Base-by-base conservation (phyloP, 2,888 invertebrate species). In the Gastracanthus pulcherrimus region DNA sequence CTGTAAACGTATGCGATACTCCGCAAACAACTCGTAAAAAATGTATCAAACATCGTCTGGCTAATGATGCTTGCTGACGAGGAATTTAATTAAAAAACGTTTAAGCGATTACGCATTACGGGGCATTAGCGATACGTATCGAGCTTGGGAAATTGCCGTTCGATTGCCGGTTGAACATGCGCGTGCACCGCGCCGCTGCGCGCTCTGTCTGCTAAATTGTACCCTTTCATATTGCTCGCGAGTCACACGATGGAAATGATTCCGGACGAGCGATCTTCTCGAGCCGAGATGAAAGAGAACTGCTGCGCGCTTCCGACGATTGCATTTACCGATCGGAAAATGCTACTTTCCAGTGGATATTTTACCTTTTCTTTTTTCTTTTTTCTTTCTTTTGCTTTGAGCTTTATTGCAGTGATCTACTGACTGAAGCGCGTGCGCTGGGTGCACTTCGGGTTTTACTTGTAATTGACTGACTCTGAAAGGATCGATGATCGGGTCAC, bases 131-230 rank as follows among this genome's bases (percentile, higher is more conserved):
- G 51, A 36, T 71, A n/a, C n/a, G n/a, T n/a, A 51, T 62, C 60
- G 41, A 74, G 60, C 41, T 19, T n/a, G 11, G 74, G 51, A 75
- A 80, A 75, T 80, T 80, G 80, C 75, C 58, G 58, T 31, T 75
- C 75, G 60, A 67, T 51, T 67, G 38, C 58, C 36, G 38, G 19
- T 23, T 13, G 29, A 34, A 29, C n/a, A n/a, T n/a, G 19, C 19
- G 19, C 13, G 11, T 16, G 67, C 51, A 36, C 16, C 48, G 69
- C 36, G 60, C 75, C 69, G 41, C 45, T 69, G 69, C 74, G 41
- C 74, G n/a, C n/a, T n/a, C n/a, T n/a, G 36, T 36, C 29, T 31
- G 36, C 29, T 41, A 77, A 77, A 72, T 81, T 72, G 77, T 38
- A 34, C 67, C 51, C 29, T 71, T 77, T 77, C 71, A 58, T 77